phyloP scores from a whole-genome alignment of 2,888 invertebrate species.

The Phorcus lineatus region DNA sequence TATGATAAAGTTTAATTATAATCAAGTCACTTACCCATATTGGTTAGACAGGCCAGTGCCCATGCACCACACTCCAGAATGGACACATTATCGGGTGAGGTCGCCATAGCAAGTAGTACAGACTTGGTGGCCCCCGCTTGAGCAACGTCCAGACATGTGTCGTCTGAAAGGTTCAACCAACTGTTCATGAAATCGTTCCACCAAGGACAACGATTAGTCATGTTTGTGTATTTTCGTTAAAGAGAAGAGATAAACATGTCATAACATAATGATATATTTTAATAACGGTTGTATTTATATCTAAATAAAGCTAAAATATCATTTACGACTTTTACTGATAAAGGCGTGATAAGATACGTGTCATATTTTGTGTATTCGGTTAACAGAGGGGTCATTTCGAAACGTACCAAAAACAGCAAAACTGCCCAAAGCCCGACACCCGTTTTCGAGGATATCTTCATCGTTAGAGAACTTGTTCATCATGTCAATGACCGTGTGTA shows the following conservation, averaged over 20 bases:
- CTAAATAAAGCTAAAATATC: too few species aligned
- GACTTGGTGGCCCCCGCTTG: slow-evolving; percentile 57
- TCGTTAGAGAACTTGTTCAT: slow-evolving; percentile 53
- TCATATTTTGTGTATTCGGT: too few species aligned
- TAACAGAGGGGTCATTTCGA: neutral
- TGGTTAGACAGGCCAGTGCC: slow-evolving; percentile 56
- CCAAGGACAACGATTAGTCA: too few species aligned
- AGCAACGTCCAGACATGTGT: slow-evolving; percentile 57
- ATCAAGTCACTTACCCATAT: slow-evolving; percentile 37
- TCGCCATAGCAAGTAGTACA: slow-evolving; percentile 50
- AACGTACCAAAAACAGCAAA: slow-evolving; percentile 61
- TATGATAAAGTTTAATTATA: too few species aligned
- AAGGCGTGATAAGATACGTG: too few species aligned
- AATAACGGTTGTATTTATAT: too few species aligned
- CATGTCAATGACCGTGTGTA: slow-evolving; percentile 61
- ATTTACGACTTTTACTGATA: too few species aligned
- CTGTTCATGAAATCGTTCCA: too few species aligned
- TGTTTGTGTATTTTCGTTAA: too few species aligned
- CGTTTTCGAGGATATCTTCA: slow-evolving; percentile 55
- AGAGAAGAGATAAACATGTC: too few species aligned
- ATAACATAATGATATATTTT: too few species aligned
- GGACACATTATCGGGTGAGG: slow-evolving; percentile 37
- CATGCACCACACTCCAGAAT: slow-evolving; percentile 62
- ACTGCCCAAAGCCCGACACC: slow-evolving; percentile 60
- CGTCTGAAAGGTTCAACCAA: slow-evolving; percentile 44